These are phyloP conservation scores for Drosophila fungiperda DNA, from an alignment of 2,888 invertebrate genomes.

Conservation along the genomic window DNA sequence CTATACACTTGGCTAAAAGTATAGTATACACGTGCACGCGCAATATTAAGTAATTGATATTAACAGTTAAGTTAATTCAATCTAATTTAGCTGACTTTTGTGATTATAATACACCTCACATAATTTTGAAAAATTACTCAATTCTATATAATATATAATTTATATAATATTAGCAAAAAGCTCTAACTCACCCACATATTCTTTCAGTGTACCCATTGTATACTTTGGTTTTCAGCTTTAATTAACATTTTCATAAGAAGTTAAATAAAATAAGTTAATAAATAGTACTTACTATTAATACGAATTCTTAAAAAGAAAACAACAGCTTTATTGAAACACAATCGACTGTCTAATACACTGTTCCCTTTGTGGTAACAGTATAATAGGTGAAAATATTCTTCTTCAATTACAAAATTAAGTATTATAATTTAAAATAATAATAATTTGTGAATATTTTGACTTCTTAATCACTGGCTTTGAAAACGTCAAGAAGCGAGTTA, in stretches of 20 bases:
- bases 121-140: not conserved
- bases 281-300: not conserved
- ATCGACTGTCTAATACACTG: not conserved
- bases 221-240: not conserved
- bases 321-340: not conserved
- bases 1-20: slow-evolving; percentile 40
- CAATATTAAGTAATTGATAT: not conserved
- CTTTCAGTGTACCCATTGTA: not conserved
- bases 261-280: not conserved
- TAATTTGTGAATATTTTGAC: not conserved
- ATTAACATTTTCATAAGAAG: not conserved
- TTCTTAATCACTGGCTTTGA: not conserved
- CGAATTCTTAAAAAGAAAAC: not conserved
- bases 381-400: too few relatives aligned
- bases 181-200: not conserved
- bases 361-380: too few relatives aligned
- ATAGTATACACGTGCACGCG: not conserved
- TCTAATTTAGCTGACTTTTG: not conserved
- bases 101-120: too few relatives aligned
- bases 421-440: not conserved
- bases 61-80: not conserved
- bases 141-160: too few relatives aligned
- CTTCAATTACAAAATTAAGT: not conserved
- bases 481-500: not conserved
- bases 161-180: not conserved